phyloP scores from a whole-genome alignment of 37 sponge, comb jelly and placozoan species.

The Haliclona indistincta region DNA sequence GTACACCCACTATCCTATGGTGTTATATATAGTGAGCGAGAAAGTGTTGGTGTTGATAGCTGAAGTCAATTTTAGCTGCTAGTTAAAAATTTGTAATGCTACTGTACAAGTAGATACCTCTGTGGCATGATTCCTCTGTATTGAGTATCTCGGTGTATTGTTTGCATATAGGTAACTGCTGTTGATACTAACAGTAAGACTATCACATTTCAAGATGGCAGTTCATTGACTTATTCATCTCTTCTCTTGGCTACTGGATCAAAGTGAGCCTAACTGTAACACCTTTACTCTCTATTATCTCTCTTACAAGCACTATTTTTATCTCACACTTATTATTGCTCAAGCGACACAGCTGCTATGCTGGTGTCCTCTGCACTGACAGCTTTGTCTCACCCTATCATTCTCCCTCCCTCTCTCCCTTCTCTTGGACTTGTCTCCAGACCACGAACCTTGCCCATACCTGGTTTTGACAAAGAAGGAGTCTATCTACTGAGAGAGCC shows the following conservation, averaged over 20 bases:
- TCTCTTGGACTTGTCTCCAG: neutral
- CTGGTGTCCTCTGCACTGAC: constrained; percentile 8
- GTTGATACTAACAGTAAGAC: constrained; percentile 57
- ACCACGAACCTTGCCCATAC: constrained; percentile 68
- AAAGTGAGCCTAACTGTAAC: constrained; percentile 26
- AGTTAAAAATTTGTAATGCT: no score
- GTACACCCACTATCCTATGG: neutral
- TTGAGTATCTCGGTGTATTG: no score
- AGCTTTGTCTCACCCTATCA: constrained; percentile 1
- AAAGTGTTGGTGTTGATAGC: no score
- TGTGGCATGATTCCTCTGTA: no score
- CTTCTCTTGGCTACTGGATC: constrained; percentile 88
- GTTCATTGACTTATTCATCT: constrained; percentile 51
- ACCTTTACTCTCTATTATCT: no score
- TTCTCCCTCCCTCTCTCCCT: neutral
- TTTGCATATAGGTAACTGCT: constrained; percentile 47
- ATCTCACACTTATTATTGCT: no score
- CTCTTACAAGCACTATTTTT: no score
- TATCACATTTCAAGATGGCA: constrained; percentile 58
- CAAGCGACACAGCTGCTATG: neutral
- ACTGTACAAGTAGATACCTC: no score
- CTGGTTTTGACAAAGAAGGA: constrained; percentile 68
- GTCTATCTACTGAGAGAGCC: constrained; percentile 75
- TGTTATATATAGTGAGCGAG: no score
- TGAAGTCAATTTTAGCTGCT: no score